These are phyloP conservation scores for Pristionchus pacificus DNA, from an alignment of 1,140 invertebrate genomes.

Conservation along the genomic window DNA sequence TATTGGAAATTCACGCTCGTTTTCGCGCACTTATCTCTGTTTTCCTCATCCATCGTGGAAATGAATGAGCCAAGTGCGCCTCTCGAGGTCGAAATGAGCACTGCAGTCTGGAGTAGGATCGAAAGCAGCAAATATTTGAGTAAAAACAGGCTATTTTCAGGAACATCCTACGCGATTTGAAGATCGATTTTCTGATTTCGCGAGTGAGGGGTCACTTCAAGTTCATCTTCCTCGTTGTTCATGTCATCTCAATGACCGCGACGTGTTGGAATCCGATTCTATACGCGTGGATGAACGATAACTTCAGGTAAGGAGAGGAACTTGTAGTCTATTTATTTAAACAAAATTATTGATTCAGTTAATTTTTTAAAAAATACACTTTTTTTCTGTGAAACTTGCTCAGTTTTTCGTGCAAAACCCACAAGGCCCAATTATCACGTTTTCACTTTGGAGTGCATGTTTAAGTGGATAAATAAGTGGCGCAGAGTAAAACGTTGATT, in stretches of 20 bases:
- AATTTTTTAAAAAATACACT: background rate
- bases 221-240: constrained; percentile 79
- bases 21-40: background rate
- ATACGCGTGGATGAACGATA: constrained; percentile 88
- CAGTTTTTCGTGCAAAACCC: background rate
- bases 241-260: constrained; percentile 89
- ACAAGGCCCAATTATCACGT: too few relatives aligned
- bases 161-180: constrained; percentile 81
- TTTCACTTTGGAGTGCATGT: too few relatives aligned
- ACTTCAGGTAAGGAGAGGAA: constrained; percentile 31
- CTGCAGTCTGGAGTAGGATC: too few relatives aligned
- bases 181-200: constrained; percentile 65
- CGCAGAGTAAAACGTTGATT: background rate
- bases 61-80: too few relatives aligned
- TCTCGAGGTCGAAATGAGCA: too few relatives aligned
- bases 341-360: background rate
- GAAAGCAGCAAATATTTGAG: too few relatives aligned
- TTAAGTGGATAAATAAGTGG: background rate
- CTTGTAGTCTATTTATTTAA: background rate
- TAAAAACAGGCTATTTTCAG: constrained; percentile 39
- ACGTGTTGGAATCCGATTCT: constrained; percentile 91
- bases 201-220: constrained; percentile 74
- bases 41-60: too few relatives aligned
- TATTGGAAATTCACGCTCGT: too few relatives aligned
- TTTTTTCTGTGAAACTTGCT: background rate